Evolutionary conservation across 2,113 vertebrate species (phyloP).

Genomic region (Thermophis baileyi): DNA sequence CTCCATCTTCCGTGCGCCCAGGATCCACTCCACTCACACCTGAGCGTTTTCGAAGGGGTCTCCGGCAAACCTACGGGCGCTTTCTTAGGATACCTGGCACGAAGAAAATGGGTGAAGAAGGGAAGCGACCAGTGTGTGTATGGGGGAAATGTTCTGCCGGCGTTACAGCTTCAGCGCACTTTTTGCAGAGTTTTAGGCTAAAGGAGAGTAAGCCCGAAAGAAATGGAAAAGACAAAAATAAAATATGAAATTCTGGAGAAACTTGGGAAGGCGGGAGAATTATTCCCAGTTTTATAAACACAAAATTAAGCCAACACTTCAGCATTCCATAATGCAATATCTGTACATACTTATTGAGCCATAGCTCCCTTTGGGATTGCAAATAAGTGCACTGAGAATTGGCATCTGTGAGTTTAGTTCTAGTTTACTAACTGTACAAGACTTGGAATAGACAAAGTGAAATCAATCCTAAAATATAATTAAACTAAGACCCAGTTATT

Average conservation of each 20-base stretch:
- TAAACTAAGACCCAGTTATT: background rate
- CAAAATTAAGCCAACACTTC: background rate
- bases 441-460: background rate
- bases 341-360: background rate
- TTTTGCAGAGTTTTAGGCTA: background rate
- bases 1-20: background rate
- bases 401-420: background rate
- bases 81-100: background rate
- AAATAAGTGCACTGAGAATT: background rate
- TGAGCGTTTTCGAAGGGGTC: background rate
- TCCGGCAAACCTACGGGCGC: background rate
- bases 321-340: background rate
- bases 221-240: background rate
- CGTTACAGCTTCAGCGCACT: background rate
- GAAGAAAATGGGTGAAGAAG: background rate
- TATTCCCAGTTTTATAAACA: background rate
- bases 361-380: background rate
- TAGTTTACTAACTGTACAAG: background rate
- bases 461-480: background rate
- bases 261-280: background rate
- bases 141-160: background rate
- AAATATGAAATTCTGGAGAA: background rate
- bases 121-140: background rate
- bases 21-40: background rate
- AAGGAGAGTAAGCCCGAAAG: background rate